Evolutionary conservation across 2,888 invertebrate genomes (phyloP).

Genomic region (Hydriomena furcata): DNA sequence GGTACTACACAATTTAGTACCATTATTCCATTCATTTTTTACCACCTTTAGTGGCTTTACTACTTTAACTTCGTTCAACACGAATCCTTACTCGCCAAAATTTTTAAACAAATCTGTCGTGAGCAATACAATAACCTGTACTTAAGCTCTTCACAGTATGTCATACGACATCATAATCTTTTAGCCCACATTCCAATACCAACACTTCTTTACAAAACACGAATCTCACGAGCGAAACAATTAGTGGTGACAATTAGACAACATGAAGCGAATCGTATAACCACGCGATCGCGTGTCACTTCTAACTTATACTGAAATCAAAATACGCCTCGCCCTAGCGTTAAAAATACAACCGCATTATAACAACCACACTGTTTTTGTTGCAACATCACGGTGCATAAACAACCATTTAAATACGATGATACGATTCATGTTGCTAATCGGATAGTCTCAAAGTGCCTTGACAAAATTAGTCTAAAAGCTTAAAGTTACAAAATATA

Average conservation of each 20-base stretch:
- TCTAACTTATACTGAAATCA: conserved; percentile 11
- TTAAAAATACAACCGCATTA: conserved; percentile 16
- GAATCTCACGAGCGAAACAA: conserved; percentile 15
- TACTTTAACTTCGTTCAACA: background rate
- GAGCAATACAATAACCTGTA: background rate
- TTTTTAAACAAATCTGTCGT: conserved; percentile 1
- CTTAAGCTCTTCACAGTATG: background rate
- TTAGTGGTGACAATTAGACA: background rate
- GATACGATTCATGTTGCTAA: conserved; percentile 4
- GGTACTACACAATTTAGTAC: conserved; percentile 12
- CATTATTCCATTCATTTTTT: background rate
- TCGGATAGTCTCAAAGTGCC: conserved; percentile 12
- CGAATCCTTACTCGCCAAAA: background rate
- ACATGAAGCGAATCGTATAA: conserved; percentile 4
- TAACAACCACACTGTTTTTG: conserved; percentile 14
- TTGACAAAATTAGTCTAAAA: conserved; percentile 23
- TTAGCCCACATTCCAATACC: background rate
- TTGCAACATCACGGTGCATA: background rate
- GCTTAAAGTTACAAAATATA: conserved; percentile 24
- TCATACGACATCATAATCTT: background rate
- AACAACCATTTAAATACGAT: background rate
- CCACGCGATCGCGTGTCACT: background rate
- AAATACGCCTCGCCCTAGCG: conserved; percentile 8
- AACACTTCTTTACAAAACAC: background rate
- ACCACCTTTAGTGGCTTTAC: conserved; percentile 4